Evolutionary conservation across 1,140 invertebrate species (phyloP), one percentile per base, ranked within the genome.

Genomic region (Trichoplusia ni): DNA sequence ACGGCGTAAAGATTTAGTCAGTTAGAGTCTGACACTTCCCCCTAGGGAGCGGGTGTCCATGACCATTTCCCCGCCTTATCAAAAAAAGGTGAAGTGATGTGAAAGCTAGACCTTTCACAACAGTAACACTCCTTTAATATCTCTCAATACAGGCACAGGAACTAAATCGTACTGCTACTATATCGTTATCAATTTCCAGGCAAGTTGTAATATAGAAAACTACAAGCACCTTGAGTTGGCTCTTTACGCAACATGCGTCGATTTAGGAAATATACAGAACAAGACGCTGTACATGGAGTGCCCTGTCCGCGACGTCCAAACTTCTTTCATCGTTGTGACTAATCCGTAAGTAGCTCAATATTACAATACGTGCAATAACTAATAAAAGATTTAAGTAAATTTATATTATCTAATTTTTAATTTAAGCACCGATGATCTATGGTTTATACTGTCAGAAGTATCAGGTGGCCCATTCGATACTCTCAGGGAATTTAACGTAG

Each of bases 191-290:
- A 2, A 44, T 60, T 67, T 68, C 16, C 38, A 90, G 87, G 87
- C 87, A 3, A 80, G 79, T 56, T 90, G 84, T 44, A 88, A 87
- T 27, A 79, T 90, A 23, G 87, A 90, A 67, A 86, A 88, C 47
- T 90, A 86, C 42, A 75, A 42, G 42, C 74, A 81, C 4, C 60
- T 86, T n/a, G 84, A 88, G 42, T 53, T 90, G 37, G 78, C 87
- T 0, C 56, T 90, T 21, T 86, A 86, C 29, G 87, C 81, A 4
- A 80, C 85, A 0, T 90, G 87, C 46, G 72, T 90, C 19, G 85
- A 90, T 46, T 58, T 71, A 1, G 84, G 82, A 0, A 79, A 77
- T 13, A 47, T 88, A 9, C 77, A 82, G 27, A 84, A 75, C 19
- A 80, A 83, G 67, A 77, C 76, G 1, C n/a, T 90, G 11, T 78